Conservation (phyloP, 2,113 vertebrate genomes). For the Calidris pugnax region DNA sequence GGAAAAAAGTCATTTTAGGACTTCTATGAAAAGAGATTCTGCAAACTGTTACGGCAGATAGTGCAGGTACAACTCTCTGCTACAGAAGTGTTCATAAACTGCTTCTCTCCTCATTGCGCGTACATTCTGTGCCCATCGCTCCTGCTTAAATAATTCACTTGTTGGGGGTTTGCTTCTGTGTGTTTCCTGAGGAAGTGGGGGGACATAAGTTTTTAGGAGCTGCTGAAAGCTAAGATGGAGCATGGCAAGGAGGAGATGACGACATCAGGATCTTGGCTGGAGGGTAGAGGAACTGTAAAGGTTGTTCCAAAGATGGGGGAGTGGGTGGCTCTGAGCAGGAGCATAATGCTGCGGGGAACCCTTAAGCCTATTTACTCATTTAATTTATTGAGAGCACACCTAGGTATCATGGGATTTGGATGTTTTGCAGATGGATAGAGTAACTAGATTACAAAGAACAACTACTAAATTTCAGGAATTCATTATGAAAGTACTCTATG, state of each 20-base stretch:
- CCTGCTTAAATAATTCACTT: neutral
- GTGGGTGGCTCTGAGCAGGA: neutral
- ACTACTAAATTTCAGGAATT: constrained; percentile 8
- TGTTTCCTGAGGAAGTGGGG: neutral
- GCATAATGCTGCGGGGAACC: neutral
- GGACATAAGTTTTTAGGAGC: neutral
- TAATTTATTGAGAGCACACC: neutral
- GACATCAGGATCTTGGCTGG: neutral
- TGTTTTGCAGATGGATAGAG: neutral
- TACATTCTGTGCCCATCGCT: neutral
- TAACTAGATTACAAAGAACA: neutral
- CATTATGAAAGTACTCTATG: constrained; percentile 34
- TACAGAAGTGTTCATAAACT: neutral
- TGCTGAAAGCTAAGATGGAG: neutral
- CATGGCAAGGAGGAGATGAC: neutral
- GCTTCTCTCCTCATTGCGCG: neutral
- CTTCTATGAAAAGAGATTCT: neutral
- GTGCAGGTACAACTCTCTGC: neutral
- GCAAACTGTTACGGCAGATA: neutral
- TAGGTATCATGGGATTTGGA: neutral
- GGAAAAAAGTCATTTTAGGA: neutral
- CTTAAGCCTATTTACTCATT: neutral
- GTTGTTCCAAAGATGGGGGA: neutral
- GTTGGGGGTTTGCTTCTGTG: neutral
- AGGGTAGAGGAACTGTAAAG: neutral